A percentile compares a stretch with the other conserved stretches of the same genome.
Evolutionary conservation across 1,140 invertebrate species (phyloP).

Genomic region (Spodoptera litura): DNA sequence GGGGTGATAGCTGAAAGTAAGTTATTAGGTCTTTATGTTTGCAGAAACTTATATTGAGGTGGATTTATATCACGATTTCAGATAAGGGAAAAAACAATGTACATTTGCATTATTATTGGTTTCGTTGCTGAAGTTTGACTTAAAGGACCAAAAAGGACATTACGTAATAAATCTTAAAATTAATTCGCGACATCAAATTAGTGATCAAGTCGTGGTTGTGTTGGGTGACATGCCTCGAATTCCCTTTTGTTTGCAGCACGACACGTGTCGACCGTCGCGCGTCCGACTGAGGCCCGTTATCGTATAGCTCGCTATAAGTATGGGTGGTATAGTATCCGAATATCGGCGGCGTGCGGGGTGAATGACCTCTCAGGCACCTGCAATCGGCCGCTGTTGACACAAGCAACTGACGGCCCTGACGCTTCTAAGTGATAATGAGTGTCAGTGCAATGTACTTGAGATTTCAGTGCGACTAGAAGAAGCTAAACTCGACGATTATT

Average conservation of each 20-base stretch:
- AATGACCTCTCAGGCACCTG: constrained; percentile 81
- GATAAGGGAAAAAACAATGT: background rate
- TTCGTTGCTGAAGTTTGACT: background rate
- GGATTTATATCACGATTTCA: background rate
- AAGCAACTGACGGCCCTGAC: constrained; percentile 74
- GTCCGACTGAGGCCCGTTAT: constrained; percentile 69
- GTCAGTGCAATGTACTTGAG: constrained; percentile 73
- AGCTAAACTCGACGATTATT: constrained; percentile 29
- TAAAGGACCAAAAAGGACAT: constrained; percentile 11
- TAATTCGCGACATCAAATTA: constrained; percentile 26
- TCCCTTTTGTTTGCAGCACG: constrained; percentile 38
- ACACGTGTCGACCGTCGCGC: constrained; percentile 54
- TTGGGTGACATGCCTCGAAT: constrained; percentile 41
- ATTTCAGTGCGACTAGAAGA: constrained; percentile 52
- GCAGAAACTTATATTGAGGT: background rate
- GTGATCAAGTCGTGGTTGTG: constrained; percentile 20
- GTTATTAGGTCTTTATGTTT: constrained; percentile 19
- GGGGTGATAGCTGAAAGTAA: constrained; percentile 30
- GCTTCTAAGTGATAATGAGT: constrained; percentile 80
- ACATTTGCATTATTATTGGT: background rate
- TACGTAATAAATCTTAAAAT: constrained; percentile 22
- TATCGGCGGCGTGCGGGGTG: constrained; percentile 77
- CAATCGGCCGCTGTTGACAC: constrained; percentile 80
- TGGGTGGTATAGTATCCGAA: constrained; percentile 77
- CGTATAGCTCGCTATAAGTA: constrained; percentile 58